Evolutionary conservation across 1,140 invertebrate species (phyloP).

Genomic region (Sitobion miscanthi): DNA sequence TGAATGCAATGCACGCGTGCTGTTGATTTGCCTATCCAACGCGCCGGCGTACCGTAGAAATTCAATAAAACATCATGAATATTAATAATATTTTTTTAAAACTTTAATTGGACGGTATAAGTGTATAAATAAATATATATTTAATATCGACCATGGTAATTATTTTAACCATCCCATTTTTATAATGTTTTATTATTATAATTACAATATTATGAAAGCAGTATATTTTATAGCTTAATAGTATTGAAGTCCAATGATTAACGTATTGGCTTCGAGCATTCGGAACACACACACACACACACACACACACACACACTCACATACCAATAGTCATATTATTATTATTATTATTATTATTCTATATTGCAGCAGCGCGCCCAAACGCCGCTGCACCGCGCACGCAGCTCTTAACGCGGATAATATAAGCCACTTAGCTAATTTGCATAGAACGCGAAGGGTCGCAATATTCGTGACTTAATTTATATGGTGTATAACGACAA

Average conservation of each 20-base stretch:
- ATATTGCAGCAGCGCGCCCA: background rate
- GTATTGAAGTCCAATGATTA: background rate
- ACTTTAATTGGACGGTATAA: background rate
- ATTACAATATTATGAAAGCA: background rate
- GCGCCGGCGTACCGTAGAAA: background rate
- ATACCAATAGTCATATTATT: background rate
- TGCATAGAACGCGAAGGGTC: constrained; percentile 17
- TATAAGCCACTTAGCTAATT: constrained; percentile 49
- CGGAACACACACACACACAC: no score
- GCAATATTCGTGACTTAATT: constrained; percentile 37
- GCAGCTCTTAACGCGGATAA: background rate
- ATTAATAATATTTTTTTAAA: background rate
- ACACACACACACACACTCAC: background rate
- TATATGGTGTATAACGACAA: constrained; percentile 49
- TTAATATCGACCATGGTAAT: background rate
- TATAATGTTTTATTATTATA: background rate
- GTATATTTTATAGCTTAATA: background rate
- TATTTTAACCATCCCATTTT: background rate
- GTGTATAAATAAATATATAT: no score
- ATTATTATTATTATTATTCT: background rate
- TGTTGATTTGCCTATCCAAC: constrained; percentile 32
- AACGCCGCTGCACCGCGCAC: background rate
- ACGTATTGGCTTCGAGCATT: background rate
- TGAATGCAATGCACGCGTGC: background rate
- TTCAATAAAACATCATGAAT: background rate